Evolutionary conservation across 2,113 vertebrate species (phyloP).

Genomic region (Oncorhynchus tshawytscha): DNA sequence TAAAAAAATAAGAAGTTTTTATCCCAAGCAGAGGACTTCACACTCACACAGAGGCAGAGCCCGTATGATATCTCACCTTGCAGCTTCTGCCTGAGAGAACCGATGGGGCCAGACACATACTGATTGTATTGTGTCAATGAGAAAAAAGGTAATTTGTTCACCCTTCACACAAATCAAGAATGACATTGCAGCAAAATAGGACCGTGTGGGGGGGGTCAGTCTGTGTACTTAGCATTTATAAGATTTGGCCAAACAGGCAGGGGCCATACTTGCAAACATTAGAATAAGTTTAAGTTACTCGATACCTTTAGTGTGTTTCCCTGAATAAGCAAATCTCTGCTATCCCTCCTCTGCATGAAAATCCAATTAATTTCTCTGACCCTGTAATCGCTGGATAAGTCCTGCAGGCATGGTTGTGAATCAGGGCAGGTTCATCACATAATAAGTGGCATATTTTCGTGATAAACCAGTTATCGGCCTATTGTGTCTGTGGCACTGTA

Average conservation of each 20-base stretch:
- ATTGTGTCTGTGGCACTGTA: background rate
- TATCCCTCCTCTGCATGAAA: slow-evolving; percentile 12
- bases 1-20: too few relatives aligned
- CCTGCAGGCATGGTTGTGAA: slow-evolving; percentile 4
- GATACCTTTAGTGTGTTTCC: background rate
- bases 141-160: background rate
- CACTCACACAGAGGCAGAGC: background rate
- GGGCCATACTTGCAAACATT: too few relatives aligned
- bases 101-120: background rate
- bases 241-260: background rate
- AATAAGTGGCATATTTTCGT: slow-evolving; percentile 14
- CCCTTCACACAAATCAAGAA: background rate
- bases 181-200: background rate
- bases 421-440: background rate
- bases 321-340: slow-evolving; percentile 1
- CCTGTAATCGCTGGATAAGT: slow-evolving; percentile 1
- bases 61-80: background rate
- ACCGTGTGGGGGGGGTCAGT: background rate
- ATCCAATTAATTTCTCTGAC: slow-evolving; percentile 7
- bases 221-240: background rate
- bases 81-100: background rate
- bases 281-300: background rate
- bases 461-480: slow-evolving; percentile 13
- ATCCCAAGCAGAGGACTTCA: too few relatives aligned
- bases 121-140: background rate